A percentile compares a stretch with the other conserved stretches of the same genome.
phyloP scores from a whole-genome alignment of 2,797 vertebrate genomes.

The Natrix natrix region DNA sequence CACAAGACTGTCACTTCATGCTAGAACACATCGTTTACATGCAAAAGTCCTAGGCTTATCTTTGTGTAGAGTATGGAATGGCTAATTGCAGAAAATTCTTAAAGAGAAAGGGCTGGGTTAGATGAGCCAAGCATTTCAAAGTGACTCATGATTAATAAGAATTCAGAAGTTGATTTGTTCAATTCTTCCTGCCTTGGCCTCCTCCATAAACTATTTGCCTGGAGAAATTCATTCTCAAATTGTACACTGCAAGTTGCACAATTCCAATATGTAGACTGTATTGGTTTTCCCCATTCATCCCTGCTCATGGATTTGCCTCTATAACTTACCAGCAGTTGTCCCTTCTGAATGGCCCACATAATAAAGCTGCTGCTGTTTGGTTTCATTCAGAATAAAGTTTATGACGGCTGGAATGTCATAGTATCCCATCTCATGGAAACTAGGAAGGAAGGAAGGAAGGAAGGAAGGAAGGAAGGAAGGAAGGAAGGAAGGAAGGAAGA shows the following conservation, averaged over 20 bases:
- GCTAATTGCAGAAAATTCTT: background rate
- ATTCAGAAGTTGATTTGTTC: background rate
- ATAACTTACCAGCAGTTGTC: conserved; percentile 79
- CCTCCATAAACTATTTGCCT: background rate
- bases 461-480: no score
- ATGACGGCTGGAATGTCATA: conserved; percentile 87
- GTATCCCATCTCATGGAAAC: conserved; percentile 88
- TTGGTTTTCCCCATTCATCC: background rate
- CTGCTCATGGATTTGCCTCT: no score
- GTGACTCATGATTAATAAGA: no score
- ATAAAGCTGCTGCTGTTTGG: conserved; percentile 80
- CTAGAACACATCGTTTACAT: no score
- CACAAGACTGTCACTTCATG: background rate
- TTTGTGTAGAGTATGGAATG: background rate
- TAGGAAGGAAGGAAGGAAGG: conserved; percentile 50
- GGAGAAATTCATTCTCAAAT: background rate
- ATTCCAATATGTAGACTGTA: background rate
- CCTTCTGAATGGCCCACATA: conserved; percentile 93
- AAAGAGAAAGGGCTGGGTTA: background rate
- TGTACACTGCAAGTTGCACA: background rate
- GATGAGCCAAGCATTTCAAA: background rate
- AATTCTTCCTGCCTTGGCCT: background rate
- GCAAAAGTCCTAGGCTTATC: background rate
- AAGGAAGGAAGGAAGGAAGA: no score
- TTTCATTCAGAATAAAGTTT: conserved; percentile 84